A percentile compares a stretch with the other conserved stretches of the same genome.
Evolutionary conservation across 1,140 invertebrate genomes (phyloP).

Genomic region (Macrocentrus cingulum): DNA sequence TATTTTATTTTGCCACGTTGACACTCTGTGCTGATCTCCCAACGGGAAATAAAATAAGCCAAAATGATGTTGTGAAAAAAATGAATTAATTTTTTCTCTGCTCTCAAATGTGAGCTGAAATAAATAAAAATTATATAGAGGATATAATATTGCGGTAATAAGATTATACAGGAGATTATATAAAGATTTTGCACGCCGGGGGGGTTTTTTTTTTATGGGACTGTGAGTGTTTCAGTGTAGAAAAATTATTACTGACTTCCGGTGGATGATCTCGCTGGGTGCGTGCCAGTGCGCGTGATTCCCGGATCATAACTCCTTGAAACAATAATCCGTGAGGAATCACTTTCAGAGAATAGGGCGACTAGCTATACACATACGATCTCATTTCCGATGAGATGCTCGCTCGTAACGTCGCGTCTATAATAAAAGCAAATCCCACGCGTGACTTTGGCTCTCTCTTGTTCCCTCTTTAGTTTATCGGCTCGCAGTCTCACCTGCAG

Average conservation of each 20-base stretch:
- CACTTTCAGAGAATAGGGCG: slow-evolving; percentile 21
- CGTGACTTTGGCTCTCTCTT: slow-evolving; percentile 16
- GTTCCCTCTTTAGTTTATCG: slow-evolving; percentile 42
- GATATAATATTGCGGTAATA: not conserved
- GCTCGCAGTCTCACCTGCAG: too few relatives aligned
- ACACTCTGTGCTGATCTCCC: not conserved
- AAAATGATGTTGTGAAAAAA: too few relatives aligned
- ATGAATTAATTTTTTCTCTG: too few relatives aligned
- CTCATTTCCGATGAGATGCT: slow-evolving; percentile 30
- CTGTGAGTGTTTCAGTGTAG: too few relatives aligned
- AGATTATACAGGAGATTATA: not conserved
- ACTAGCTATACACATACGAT: not conserved
- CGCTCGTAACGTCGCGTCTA: slow-evolving; percentile 41
- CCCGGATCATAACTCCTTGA: slow-evolving; percentile 37
- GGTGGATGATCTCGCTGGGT: slow-evolving; percentile 18
- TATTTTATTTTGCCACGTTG: not conserved
- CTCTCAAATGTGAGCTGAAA: too few relatives aligned
- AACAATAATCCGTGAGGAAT: slow-evolving; percentile 51
- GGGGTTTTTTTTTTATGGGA: too few relatives aligned
- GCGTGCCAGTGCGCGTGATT: slow-evolving; percentile 34
- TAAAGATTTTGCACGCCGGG: too few relatives aligned
- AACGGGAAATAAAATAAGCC: not conserved
- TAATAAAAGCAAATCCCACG: slow-evolving; percentile 41
- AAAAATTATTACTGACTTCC: slow-evolving; percentile 28
- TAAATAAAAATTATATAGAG: slow-evolving; percentile 4